phyloP scores from a whole-genome alignment of 2,888 invertebrate genomes.

The Chironomus riparius region DNA sequence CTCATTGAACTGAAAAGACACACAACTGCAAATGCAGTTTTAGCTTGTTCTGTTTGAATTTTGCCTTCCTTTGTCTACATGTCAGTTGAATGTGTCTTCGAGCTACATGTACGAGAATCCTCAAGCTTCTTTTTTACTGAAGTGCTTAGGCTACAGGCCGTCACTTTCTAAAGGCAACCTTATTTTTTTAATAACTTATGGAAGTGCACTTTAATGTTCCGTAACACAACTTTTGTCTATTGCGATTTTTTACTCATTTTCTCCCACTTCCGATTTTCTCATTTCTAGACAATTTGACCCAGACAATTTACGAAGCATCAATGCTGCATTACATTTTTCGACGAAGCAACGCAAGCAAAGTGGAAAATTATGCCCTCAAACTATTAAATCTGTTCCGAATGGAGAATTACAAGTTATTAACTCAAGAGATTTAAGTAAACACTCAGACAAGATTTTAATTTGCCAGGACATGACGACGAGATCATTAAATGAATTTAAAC shows the following conservation, averaged over 20 bases:
- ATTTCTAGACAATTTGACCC: conserved; percentile 35
- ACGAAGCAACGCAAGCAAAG: conserved; percentile 32
- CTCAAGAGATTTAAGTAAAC: conserved; percentile 35
- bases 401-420: conserved; percentile 36
- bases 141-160: no score
- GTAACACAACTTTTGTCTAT: no score
- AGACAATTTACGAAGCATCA: conserved; percentile 34
- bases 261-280: no score
- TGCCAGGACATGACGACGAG: conserved; percentile 37
- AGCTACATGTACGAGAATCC: no score
- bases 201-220: no score
- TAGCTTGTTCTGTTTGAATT: no score
- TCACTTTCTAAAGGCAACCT: no score
- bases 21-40: background rate
- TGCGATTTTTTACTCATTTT: no score
- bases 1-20: background rate
- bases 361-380: conserved; percentile 33
- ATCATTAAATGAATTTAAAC: conserved; percentile 36
- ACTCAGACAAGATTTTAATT: conserved; percentile 35
- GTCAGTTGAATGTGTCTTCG: background rate
- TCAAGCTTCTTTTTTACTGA: no score
- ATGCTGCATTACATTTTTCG: conserved; percentile 38
- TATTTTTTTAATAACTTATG: no score
- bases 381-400: conserved; percentile 30
- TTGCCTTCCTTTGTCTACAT: no score